These are phyloP conservation scores for Anomalospiza imberbis DNA, from an alignment of 2,797 vertebrate species.

Conservation along the genomic window DNA sequence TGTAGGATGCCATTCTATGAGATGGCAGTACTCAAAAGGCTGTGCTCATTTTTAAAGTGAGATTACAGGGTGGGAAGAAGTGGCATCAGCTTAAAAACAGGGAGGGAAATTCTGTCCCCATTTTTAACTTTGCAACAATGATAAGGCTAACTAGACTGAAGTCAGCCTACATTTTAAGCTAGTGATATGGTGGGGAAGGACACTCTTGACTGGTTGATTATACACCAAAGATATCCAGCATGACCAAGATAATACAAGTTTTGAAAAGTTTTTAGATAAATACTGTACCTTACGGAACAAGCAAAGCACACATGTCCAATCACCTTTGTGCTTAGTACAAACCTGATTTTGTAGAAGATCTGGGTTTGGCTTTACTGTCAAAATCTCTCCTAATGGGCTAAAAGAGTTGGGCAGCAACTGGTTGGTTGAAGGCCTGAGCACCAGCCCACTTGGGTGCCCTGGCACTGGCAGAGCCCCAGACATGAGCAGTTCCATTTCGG, in stretches of 20 bases:
- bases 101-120: neutral
- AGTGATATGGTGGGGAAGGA: neutral
- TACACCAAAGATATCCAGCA: accelerated
- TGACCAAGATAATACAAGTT: neutral
- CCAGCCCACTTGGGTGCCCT: slow-evolving; percentile 67
- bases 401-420: slow-evolving; percentile 41
- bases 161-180: neutral
- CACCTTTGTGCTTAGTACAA: neutral
- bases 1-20: neutral
- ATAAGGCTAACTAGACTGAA: neutral
- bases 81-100: neutral
- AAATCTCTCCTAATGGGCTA: neutral
- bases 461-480: slow-evolving; percentile 71
- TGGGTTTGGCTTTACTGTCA: neutral
- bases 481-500: slow-evolving; percentile 61
- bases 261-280: neutral
- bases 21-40: neutral
- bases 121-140: neutral
- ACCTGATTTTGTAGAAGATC: slow-evolving; percentile 28
- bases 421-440: slow-evolving; percentile 45
- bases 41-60: neutral
- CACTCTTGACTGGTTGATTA: neutral
- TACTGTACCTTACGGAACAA: accelerated
- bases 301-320: accelerated
- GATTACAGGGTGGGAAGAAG: slow-evolving; percentile 30